A percentile compares a stretch with the other conserved stretches of the same genome.
Conservation (phyloP, 2,797 vertebrate genomes). For the Crenichthys baileyi region DNA sequence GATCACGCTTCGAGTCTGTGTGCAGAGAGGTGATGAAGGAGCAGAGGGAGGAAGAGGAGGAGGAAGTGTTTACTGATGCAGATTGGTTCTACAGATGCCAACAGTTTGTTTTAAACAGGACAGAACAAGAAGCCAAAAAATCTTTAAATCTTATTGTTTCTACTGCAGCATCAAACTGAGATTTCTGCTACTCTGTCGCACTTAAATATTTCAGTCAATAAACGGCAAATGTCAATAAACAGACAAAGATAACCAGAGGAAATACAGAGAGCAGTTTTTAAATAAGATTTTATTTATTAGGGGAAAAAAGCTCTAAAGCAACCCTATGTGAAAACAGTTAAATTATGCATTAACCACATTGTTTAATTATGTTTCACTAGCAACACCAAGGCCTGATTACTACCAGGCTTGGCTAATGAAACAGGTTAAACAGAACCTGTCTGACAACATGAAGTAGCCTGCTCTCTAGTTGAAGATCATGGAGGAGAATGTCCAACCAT, state of each 20-base stretch:
- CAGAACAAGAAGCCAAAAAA: not conserved
- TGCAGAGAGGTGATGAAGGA: slow-evolving; percentile 30
- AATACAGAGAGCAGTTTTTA: no score
- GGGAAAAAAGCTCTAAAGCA: not conserved
- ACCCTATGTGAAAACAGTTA: not conserved
- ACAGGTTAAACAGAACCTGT: not conserved
- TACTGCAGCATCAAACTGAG: not conserved
- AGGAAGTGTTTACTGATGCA: slow-evolving; percentile 11
- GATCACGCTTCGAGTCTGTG: slow-evolving; percentile 31
- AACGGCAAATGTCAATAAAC: not conserved
- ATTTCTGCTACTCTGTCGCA: not conserved
- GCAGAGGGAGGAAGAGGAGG: slow-evolving; percentile 12
- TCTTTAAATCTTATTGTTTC: not conserved
- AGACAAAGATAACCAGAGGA: no score
- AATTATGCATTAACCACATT: no score
- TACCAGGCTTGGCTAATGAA: no score
- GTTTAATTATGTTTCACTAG: no score
- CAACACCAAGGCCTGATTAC: no score
- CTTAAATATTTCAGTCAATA: not conserved
- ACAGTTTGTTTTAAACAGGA: not conserved
- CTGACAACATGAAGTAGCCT: not conserved
- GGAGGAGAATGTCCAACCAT: no score
- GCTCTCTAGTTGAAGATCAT: no score
- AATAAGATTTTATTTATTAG: not conserved
- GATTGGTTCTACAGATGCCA: not conserved